Evolutionary conservation across 2,888 invertebrate species (phyloP).

Genomic region (Allophyes oxyacanthae): DNA sequence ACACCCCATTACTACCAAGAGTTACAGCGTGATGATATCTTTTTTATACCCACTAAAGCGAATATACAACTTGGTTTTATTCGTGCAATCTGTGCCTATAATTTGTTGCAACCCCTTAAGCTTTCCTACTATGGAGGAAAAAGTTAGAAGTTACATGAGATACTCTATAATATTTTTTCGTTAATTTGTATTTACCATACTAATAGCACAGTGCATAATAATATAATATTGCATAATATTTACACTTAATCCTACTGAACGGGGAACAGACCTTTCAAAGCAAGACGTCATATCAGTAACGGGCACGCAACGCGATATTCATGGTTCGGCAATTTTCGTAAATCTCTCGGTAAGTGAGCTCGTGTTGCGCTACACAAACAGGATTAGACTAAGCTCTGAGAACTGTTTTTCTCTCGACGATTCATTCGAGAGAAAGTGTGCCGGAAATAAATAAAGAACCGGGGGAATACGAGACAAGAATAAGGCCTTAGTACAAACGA

Average conservation of each 20-base stretch:
- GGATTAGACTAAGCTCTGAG: conserved; percentile 76
- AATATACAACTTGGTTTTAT: conserved; percentile 1
- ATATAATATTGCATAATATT: no score
- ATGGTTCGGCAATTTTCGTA: conserved; percentile 65
- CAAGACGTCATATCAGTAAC: conserved; percentile 49
- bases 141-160: conserved; percentile 1
- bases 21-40: conserved; percentile 15
- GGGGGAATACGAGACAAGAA: conserved; percentile 64
- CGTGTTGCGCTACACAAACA: conserved; percentile 69
- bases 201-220: conserved; percentile 22
- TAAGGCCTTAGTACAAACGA: conserved; percentile 59
- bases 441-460: conserved; percentile 72
- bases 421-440: conserved; percentile 69
- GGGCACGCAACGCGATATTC: conserved; percentile 59
- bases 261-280: conserved; percentile 35
- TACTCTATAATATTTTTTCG: conserved; percentile 16
- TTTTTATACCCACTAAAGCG: conserved; percentile 19
- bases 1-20: conserved; percentile 19
- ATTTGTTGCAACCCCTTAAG: conserved; percentile 1
- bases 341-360: conserved; percentile 76
- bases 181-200: conserved; percentile 30
- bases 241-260: conserved; percentile 44
- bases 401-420: conserved; percentile 75
- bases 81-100: background rate
- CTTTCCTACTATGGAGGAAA: conserved; percentile 6